Percentiles rank a stretch among this genome's conserved stretches.
phyloP scores from a whole-genome alignment of 1,140 invertebrate species.

The Ylistrum balloti region DNA sequence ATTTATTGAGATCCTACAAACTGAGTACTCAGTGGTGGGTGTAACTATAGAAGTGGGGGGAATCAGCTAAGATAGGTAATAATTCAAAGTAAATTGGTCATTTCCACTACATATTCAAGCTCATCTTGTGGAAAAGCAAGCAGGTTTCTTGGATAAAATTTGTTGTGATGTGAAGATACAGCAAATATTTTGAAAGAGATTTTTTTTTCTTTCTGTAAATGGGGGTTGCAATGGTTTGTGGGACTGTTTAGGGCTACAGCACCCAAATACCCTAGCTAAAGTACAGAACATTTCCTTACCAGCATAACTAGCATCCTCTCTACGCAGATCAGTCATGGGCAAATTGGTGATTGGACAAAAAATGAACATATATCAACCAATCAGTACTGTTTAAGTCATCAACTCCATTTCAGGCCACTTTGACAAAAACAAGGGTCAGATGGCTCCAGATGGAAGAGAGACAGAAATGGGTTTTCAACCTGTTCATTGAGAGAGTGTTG shows the following conservation, averaged over 20 bases:
- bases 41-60: background rate
- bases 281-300: constrained; percentile 10
- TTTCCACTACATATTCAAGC: background rate
- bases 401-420: background rate
- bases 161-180: background rate
- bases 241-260: background rate
- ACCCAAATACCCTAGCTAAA: background rate
- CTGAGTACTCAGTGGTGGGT: background rate
- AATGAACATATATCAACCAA: background rate
- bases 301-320: background rate
- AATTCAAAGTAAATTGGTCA: background rate
- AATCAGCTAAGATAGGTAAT: background rate
- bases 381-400: background rate
- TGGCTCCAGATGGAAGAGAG: background rate
- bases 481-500: background rate
- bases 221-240: too few species aligned
- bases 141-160: background rate
- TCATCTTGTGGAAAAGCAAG: background rate
- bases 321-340: background rate
- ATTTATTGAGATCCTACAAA: background rate
- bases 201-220: too few species aligned
- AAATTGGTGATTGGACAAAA: constrained; percentile 18
- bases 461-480: background rate
- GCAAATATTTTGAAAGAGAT: background rate
- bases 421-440: constrained; percentile 17